Conservation (phyloP, 2,888 invertebrate species). For the Chelonus formosanus region DNA sequence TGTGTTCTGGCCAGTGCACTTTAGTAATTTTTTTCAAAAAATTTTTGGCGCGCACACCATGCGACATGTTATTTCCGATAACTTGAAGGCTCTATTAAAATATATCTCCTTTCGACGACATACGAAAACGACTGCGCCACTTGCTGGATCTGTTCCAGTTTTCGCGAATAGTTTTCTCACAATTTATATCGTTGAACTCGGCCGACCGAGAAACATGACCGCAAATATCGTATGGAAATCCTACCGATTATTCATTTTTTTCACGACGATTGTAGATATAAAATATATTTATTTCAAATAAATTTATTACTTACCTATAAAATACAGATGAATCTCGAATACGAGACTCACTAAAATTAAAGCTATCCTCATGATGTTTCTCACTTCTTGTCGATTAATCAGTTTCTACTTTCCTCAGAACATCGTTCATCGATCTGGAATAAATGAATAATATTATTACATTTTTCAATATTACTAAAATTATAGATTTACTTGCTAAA, state of each 20-base stretch:
- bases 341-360: slow-evolving; percentile 51
- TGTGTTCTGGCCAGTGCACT: too few species aligned
- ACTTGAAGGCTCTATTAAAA: slow-evolving; percentile 5
- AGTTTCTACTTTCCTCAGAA: neutral
- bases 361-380: slow-evolving; percentile 52
- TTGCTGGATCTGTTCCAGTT: slow-evolving; percentile 41
- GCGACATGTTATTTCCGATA: slow-evolving; percentile 7
- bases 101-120: slow-evolving; percentile 19
- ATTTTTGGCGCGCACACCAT: neutral
- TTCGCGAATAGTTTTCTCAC: slow-evolving; percentile 36
- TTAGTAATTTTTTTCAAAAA: neutral
- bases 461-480: slow-evolving; percentile 12
- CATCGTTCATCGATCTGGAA: slow-evolving; percentile 26
- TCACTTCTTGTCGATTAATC: slow-evolving; percentile 12
- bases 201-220: slow-evolving; percentile 22
- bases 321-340: slow-evolving; percentile 54
- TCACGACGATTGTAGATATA: slow-evolving; percentile 17
- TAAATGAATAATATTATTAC: slow-evolving; percentile 3
- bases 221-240: slow-evolving; percentile 28
- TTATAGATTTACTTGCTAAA: neutral
- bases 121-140: slow-evolving; percentile 21
- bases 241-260: slow-evolving; percentile 32
- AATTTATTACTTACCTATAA: slow-evolving; percentile 49
- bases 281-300: neutral
- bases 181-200: slow-evolving; percentile 38